A percentile compares a stretch with the other conserved stretches of the same genome.
These are phyloP conservation scores for Dichetophora obliterata DNA, from an alignment of 2,888 invertebrate genomes.

Conservation along the genomic window DNA sequence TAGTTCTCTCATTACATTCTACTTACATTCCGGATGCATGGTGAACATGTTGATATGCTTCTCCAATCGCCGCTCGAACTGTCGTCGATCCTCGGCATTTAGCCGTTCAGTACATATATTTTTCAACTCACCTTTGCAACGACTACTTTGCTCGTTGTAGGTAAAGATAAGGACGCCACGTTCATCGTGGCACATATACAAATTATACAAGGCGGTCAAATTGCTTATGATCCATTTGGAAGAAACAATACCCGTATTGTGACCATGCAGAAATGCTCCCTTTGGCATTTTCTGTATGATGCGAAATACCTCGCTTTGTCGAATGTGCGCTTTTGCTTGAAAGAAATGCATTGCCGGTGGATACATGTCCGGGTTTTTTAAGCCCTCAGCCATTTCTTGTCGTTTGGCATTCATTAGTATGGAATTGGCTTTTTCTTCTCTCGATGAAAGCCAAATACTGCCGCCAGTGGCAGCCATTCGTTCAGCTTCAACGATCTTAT, in stretches of 20 bases:
- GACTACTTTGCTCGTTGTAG: conserved; percentile 60
- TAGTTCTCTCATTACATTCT: too few species aligned
- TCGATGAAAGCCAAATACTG: conserved; percentile 62
- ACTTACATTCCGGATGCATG: conserved; percentile 70
- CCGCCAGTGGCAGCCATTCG: conserved; percentile 63
- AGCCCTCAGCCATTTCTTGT: conserved; percentile 63
- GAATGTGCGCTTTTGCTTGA: conserved; percentile 71
- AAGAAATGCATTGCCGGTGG: conserved; percentile 74
- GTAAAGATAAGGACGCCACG: conserved; percentile 66
- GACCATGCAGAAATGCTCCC: conserved; percentile 74
- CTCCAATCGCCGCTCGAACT: conserved; percentile 73
- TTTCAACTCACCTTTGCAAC: conserved; percentile 65
- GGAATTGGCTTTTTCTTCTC: conserved; percentile 67
- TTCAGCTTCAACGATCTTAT: conserved; percentile 67
- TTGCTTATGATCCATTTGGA: conserved; percentile 72
- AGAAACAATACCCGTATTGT: conserved; percentile 73
- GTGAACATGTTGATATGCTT: conserved; percentile 74
- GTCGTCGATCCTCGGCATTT: conserved; percentile 68
- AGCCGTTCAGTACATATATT: conserved; percentile 70
- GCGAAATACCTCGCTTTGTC: conserved; percentile 73
- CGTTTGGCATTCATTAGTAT: conserved; percentile 68
- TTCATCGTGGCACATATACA: conserved; percentile 64
- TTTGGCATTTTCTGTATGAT: conserved; percentile 75
- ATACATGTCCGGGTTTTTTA: conserved; percentile 70
- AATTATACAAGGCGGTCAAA: conserved; percentile 70